These are phyloP conservation scores for Okamejei kenojei DNA, from an alignment of 2,797 vertebrate genomes.

Conservation along the genomic window DNA sequence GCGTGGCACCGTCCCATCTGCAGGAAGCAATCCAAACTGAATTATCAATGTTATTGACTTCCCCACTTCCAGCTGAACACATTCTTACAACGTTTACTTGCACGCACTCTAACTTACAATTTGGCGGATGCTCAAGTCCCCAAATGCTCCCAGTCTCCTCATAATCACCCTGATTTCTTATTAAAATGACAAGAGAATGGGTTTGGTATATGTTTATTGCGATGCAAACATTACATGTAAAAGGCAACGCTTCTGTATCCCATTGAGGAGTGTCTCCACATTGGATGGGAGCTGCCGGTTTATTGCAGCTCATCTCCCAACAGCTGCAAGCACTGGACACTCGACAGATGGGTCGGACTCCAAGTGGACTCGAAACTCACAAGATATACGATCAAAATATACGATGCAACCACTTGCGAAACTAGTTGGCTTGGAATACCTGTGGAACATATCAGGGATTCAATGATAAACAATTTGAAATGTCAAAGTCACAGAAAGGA, in stretches of 20 bases:
- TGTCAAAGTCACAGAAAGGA: too few species aligned
- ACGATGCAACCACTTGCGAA: background rate
- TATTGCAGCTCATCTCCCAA: background rate
- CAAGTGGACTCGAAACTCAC: background rate
- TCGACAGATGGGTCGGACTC: background rate
- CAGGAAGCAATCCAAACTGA: too few species aligned
- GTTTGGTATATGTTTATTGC: background rate
- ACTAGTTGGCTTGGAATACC: rapidly evolving
- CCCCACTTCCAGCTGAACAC: too few species aligned
- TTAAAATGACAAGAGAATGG: too few species aligned
- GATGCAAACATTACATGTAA: background rate
- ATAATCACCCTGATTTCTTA: too few species aligned
- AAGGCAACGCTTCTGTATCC: background rate
- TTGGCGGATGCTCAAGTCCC: too few species aligned
- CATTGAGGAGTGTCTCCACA: background rate
- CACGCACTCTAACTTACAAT: too few species aligned
- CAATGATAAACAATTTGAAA: too few species aligned
- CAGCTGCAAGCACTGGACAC: background rate
- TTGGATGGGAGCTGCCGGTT: background rate
- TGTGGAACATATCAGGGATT: background rate
- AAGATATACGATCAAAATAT: background rate
- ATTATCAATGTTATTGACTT: too few species aligned
- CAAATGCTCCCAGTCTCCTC: too few species aligned
- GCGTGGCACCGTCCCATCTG: too few species aligned
- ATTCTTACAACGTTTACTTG: too few species aligned